phyloP scores from a whole-genome alignment of 2,797 vertebrate species.

The Neosilurus mollespiculum region DNA sequence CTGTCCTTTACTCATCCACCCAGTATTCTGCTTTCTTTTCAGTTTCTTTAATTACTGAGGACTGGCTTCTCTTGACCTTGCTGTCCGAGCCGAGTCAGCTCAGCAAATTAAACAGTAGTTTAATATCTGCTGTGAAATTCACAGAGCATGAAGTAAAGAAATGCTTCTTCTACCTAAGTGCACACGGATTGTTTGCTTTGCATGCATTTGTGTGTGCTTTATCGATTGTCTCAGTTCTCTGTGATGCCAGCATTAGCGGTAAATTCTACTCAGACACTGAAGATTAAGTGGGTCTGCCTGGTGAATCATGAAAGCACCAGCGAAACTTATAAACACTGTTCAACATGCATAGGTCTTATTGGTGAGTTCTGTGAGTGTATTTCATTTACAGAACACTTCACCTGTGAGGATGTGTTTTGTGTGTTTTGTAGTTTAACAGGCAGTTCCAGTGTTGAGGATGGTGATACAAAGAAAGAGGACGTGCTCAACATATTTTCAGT shows the following conservation, averaged over 20 bases:
- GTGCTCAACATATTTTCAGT: slow-evolving; percentile 95
- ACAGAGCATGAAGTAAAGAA: background rate
- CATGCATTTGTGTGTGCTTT: background rate
- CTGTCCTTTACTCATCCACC: background rate
- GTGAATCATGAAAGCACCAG: background rate
- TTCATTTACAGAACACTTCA: background rate
- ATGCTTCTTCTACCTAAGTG: background rate
- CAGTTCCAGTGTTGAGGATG: slow-evolving; percentile 68
- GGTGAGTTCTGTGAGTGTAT: background rate
- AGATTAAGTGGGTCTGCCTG: background rate
- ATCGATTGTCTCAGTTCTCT: background rate
- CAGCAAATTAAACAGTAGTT: background rate
- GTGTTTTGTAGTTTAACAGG: slow-evolving; percentile 79
- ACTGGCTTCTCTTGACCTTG: slow-evolving; percentile 4
- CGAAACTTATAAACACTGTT: background rate
- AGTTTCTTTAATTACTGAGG: slow-evolving; percentile 4
- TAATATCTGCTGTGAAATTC: background rate
- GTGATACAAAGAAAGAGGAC: slow-evolving; percentile 76
- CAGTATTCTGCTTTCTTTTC: background rate
- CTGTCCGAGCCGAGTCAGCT: background rate
- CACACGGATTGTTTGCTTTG: background rate
- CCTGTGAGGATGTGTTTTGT: slow-evolving; percentile 1
- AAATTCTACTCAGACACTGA: background rate
- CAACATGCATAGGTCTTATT: background rate
- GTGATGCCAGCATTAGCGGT: background rate